These are phyloP conservation scores for Grantiella picta DNA, from an alignment of 2,113 vertebrate species.

Conservation along the genomic window DNA sequence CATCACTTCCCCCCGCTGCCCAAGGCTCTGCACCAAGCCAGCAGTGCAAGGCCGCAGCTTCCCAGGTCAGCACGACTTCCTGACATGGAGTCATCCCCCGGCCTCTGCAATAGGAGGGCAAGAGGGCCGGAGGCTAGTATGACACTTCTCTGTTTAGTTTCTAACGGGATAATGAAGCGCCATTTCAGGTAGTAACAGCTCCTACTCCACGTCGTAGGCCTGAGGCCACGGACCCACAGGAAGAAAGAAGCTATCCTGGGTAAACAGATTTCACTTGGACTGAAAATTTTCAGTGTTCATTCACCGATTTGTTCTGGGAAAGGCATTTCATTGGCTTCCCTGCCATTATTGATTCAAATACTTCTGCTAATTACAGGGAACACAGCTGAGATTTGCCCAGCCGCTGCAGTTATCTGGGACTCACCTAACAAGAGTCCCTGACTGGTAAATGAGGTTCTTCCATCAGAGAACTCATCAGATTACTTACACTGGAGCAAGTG, in stretches of 20 bases:
- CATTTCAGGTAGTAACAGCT: not conserved
- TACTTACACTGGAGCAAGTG: not conserved
- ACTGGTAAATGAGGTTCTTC: not conserved
- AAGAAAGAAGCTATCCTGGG: not conserved
- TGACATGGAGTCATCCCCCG: rapidly evolving
- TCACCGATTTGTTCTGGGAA: not conserved
- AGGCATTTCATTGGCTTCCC: not conserved
- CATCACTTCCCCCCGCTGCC: rapidly evolving
- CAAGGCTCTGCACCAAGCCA: not conserved
- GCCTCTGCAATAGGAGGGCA: rapidly evolving
- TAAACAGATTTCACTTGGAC: not conserved
- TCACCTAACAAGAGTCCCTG: not conserved
- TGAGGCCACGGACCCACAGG: not conserved
- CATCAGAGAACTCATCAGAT: not conserved
- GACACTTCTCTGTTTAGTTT: not conserved
- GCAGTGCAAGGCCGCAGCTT: not conserved
- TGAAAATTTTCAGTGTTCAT: not conserved
- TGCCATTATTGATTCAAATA: not conserved
- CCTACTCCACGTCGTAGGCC: not conserved
- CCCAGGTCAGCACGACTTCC: not conserved
- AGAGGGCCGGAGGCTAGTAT: not conserved
- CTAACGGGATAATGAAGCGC: not conserved
- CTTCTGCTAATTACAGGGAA: not conserved
- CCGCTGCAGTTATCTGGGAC: not conserved
- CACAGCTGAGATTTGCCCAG: not conserved